These are phyloP conservation scores for Glyphotaelius pellucidus DNA, from an alignment of 2,888 invertebrate genomes.

Conservation along the genomic window DNA sequence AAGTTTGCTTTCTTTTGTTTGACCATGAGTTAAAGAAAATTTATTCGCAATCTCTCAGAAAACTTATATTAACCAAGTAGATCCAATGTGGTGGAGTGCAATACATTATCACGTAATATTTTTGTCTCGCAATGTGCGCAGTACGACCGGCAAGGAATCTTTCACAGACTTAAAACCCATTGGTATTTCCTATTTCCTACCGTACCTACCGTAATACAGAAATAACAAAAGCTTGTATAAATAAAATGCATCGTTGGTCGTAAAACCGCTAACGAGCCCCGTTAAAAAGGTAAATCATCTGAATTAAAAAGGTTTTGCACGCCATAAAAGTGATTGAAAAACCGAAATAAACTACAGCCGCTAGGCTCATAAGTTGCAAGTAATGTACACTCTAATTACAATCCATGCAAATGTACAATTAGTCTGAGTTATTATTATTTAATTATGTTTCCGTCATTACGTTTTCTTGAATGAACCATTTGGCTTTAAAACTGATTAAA, in stretches of 20 bases:
- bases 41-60: no score
- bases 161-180: not conserved
- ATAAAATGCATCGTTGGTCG: not conserved
- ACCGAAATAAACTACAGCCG: not conserved
- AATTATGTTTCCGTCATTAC: not conserved
- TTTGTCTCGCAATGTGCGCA: not conserved
- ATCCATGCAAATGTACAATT: constrained; percentile 20
- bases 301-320: constrained; percentile 16
- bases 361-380: constrained; percentile 29
- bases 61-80: no score
- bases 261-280: constrained; percentile 10
- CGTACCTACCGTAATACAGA: not conserved
- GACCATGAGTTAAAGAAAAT: no score
- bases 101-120: not conserved
- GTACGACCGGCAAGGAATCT: not conserved
- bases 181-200: not conserved
- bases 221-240: not conserved
- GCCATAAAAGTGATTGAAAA: constrained; percentile 35
- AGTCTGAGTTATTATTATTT: not conserved
- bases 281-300: not conserved
- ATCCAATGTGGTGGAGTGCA: no score
- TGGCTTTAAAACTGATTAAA: not conserved
- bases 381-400: not conserved
- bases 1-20: no score
- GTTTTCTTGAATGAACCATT: constrained; percentile 9